A percentile compares a stretch with the other conserved stretches of the same genome.
Conservation (phyloP, 2,888 invertebrate species). For the Cheilosia vernalis region DNA sequence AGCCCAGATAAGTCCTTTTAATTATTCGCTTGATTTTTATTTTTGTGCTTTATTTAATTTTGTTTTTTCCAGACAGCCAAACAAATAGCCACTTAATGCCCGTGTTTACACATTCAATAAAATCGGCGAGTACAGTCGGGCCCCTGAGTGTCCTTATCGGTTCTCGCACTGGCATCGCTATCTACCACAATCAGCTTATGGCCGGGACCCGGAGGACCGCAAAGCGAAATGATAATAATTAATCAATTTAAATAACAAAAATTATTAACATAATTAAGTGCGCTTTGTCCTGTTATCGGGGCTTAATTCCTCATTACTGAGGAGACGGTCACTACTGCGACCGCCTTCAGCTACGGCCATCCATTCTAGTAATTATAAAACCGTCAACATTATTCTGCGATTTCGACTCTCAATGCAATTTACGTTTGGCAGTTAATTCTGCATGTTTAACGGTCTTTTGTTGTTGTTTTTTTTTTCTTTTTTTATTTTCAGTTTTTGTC, state of each 20-base stretch:
- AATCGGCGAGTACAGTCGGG: background rate
- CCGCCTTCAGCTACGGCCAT: background rate
- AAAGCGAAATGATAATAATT: slow-evolving; percentile 70
- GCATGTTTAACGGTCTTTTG: slow-evolving; percentile 45
- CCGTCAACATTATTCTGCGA: slow-evolving; percentile 69
- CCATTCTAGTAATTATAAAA: slow-evolving; percentile 68
- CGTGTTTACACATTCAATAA: slow-evolving; percentile 67
- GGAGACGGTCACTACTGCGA: slow-evolving; percentile 1
- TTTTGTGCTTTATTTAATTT: slow-evolving; percentile 1
- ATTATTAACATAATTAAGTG: slow-evolving; percentile 75
- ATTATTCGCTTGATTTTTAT: slow-evolving; percentile 65
- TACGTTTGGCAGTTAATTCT: slow-evolving; percentile 66
- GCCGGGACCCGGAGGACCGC: slow-evolving; percentile 39
- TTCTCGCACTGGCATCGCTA: slow-evolving; percentile 33
- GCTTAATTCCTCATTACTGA: slow-evolving; percentile 74
- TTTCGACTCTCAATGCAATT: slow-evolving; percentile 54
- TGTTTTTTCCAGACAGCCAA: slow-evolving; percentile 42
- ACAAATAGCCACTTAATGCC: slow-evolving; percentile 71
- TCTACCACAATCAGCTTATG: slow-evolving; percentile 71
- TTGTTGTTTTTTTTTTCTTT: background rate
- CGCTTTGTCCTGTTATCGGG: slow-evolving; percentile 74
- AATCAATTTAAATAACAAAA: slow-evolving; percentile 75
- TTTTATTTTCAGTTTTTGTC: slow-evolving; percentile 66
- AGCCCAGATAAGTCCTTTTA: slow-evolving; percentile 66
- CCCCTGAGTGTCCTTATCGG: slow-evolving; percentile 52